These are phyloP conservation scores for Apamea anceps DNA, from an alignment of 2,888 invertebrate species.

Conservation along the genomic window DNA sequence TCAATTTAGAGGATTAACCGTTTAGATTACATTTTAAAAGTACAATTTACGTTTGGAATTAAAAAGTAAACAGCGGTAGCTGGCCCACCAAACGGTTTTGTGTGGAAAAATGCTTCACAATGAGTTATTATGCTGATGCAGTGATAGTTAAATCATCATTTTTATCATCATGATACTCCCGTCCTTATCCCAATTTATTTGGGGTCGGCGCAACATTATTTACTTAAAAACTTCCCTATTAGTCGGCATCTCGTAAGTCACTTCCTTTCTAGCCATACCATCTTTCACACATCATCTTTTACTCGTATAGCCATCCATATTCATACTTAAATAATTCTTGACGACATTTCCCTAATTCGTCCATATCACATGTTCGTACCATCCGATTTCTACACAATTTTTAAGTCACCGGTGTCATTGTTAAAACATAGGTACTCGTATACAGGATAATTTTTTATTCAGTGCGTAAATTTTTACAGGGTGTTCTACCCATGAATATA, in stretches of 20 bases:
- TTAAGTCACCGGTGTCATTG: neutral
- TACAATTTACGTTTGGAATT: slow-evolving; percentile 49
- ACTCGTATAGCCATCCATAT: neutral
- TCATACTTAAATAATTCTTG: neutral
- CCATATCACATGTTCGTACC: neutral
- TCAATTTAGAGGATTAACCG: slow-evolving; percentile 54
- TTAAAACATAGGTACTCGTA: neutral
- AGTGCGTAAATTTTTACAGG: no score
- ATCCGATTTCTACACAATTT: neutral
- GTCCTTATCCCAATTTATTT: neutral
- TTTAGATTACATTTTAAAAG: slow-evolving; percentile 46
- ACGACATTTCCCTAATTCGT: neutral
- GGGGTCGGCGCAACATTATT: fast-evolving
- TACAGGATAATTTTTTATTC: no score
- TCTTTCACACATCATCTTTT: neutral
- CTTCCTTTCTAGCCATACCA: no score
- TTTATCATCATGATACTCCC: no score
- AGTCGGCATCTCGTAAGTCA: neutral
- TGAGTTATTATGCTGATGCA: neutral
- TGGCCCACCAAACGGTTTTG: neutral
- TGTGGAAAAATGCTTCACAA: neutral
- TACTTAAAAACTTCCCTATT: neutral
- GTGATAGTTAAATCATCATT: no score
- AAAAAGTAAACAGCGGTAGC: slow-evolving; percentile 22
- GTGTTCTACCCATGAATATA: no score